Conservation (phyloP, 2,113 vertebrate genomes). For the Rhodinocichla rosea region DNA sequence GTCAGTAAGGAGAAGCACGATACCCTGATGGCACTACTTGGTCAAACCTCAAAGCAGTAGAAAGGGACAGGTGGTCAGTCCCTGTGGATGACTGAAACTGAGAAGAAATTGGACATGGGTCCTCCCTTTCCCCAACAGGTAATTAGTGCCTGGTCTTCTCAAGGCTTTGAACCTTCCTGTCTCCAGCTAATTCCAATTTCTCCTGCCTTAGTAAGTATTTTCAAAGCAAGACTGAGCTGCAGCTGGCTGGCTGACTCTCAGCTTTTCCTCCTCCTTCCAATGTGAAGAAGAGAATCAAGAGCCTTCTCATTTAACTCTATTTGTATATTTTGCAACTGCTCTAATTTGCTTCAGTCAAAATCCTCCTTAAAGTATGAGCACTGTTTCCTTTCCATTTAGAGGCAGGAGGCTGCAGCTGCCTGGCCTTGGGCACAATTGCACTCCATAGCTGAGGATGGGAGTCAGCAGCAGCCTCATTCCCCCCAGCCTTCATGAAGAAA, state of each 20-base stretch:
- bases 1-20: neutral
- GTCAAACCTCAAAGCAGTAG: neutral
- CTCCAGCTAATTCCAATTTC: neutral
- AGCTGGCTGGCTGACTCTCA: neutral
- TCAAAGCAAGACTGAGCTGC: neutral
- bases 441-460: neutral
- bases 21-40: neutral
- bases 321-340: neutral
- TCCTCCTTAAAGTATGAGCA: constrained; percentile 6
- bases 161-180: neutral
- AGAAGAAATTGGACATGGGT: neutral
- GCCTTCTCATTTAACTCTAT: neutral
- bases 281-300: neutral
- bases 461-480: neutral
- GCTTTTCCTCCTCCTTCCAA: neutral
- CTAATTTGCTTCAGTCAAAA: constrained; percentile 42
- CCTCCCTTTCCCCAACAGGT: neutral
- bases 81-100: neutral
- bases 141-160: neutral
- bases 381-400: neutral
- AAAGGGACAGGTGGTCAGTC: neutral
- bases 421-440: constrained; percentile 44
- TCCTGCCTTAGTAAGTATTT: neutral
- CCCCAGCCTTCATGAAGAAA: neutral
- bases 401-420: constrained; percentile 50